Evolutionary conservation across 2,888 invertebrate species (phyloP), one percentile per base, ranked within the genome.

Genomic region (Frankliniella fusca): DNA sequence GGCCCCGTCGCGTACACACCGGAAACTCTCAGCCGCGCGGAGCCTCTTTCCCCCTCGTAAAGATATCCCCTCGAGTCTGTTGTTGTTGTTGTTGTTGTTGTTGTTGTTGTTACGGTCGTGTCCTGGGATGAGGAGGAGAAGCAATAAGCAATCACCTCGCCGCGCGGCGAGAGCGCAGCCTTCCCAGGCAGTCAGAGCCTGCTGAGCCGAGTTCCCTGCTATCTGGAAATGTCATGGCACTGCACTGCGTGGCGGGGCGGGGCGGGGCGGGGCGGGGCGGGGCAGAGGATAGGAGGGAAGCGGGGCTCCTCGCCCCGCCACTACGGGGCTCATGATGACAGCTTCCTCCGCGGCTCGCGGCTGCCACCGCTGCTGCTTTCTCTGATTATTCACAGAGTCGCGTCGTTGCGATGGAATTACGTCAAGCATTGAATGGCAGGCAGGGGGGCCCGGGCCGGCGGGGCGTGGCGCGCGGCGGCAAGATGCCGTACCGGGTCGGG

Each of bases 171-270:
- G 38, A 2, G 38, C 38, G 38, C 38, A 38, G 38, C 38, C 38
- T 38, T 38, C 38, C 38, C 38, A 38, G 38, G 38, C 38, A 38
- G 38, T 38, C 38, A 70, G 65, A 23, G n/a, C 3, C 70, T 1
- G 70, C 27, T 27, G 10, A 27, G 70, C 70, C 27, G 20, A n/a
- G 70, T 23, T 76, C 70, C 23, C 70, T 12, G 10, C 23, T 76
- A 23, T 76, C 70, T 76, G 70, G 70, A 76, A 76, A 76, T 76
- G 70, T 76, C 70, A 76, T 27, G 70, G 70, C 70, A 23, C 23
- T n/a, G 70, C 27, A 18, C 15, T 61, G 61, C 61, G 8, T n/a
- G 61, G 20, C 7, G 61, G 18, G 54, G 15, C 15, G 61, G 61
- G 20, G 61, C 18, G 18, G 15, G 20, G 11, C 61, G 15, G 15